Evolutionary conservation across 2,888 invertebrate genomes (phyloP).

Genomic region (Xanthostigma xanthostigma): DNA sequence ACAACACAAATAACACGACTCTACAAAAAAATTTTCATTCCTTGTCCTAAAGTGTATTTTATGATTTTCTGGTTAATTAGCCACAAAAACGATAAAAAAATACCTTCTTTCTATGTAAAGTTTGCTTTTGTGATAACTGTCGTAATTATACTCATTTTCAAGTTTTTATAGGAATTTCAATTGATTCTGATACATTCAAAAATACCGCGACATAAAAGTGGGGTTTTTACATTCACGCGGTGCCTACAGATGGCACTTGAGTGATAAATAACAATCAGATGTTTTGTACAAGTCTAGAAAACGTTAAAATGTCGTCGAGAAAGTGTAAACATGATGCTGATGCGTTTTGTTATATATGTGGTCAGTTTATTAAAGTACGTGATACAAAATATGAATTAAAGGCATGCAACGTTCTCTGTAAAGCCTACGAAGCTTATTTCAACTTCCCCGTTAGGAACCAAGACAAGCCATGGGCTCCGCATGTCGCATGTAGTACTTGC

Average conservation of each 20-base stretch:
- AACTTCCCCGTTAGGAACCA: conserved; percentile 11
- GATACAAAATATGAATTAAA: conserved; percentile 12
- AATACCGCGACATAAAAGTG: not conserved
- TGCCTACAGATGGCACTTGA: conserved; percentile 6
- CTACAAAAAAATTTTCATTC: conserved; percentile 5
- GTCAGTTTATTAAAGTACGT: conserved; percentile 14
- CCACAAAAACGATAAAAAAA: no score
- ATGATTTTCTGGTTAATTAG: conserved; percentile 5
- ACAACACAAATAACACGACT: conserved; percentile 14
- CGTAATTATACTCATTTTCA: no score
- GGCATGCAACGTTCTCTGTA: conserved; percentile 9
- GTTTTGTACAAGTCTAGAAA: conserved; percentile 2
- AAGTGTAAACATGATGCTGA: conserved; percentile 7
- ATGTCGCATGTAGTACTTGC: conserved; percentile 13
- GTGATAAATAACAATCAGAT: conserved; percentile 5
- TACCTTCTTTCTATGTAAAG: no score
- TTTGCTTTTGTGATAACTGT: no score
- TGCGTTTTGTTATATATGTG: conserved; percentile 9
- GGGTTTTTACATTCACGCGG: conserved; percentile 4
- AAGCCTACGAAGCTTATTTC: conserved; percentile 18
- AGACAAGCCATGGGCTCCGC: conserved; percentile 15
- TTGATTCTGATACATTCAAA: conserved; percentile 1
- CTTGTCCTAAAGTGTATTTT: conserved; percentile 7
- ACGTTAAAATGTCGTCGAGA: conserved; percentile 6
- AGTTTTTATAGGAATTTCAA: no score